Conservation (phyloP, 2,888 invertebrate genomes). For the Parnassius mnemosyne region DNA sequence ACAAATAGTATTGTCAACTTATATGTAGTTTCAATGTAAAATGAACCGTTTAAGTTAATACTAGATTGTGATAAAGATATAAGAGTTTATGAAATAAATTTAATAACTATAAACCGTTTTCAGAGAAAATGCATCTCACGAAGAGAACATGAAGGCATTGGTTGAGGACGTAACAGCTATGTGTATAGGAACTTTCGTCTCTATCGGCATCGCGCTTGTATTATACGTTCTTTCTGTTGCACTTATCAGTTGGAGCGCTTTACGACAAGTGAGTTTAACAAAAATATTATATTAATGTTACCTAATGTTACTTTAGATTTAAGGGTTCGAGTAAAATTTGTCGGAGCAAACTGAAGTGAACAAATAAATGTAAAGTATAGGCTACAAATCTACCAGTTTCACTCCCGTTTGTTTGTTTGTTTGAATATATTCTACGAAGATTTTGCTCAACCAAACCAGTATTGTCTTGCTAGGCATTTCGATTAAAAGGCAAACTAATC, state of each 20-base stretch:
- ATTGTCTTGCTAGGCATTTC: constrained; percentile 42
- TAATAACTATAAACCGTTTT: background rate
- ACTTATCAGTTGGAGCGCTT: constrained; percentile 80
- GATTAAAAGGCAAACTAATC: constrained; percentile 27
- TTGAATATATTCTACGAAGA: constrained; percentile 16
- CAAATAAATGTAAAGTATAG: no score
- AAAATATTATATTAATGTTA: background rate
- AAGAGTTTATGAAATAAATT: no score
- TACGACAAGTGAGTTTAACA: constrained; percentile 62
- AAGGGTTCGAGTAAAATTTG: no score
- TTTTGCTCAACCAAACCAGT: constrained; percentile 35
- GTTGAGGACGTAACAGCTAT: constrained; percentile 78
- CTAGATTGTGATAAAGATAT: no score
- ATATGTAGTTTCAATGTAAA: no score
- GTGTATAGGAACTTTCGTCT: constrained; percentile 69
- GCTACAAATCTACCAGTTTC: no score
- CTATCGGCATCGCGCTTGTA: constrained; percentile 52
- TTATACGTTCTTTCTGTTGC: constrained; percentile 74
- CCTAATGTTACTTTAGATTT: no score
- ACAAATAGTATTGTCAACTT: no score
- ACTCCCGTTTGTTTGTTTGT: no score
- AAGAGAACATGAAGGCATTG: constrained; percentile 76
- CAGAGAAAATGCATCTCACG: constrained; percentile 68
- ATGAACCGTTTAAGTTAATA: no score
- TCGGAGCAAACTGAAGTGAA: no score